Conservation (phyloP, 2,113 vertebrate species). For the Perca fluviatilis region DNA sequence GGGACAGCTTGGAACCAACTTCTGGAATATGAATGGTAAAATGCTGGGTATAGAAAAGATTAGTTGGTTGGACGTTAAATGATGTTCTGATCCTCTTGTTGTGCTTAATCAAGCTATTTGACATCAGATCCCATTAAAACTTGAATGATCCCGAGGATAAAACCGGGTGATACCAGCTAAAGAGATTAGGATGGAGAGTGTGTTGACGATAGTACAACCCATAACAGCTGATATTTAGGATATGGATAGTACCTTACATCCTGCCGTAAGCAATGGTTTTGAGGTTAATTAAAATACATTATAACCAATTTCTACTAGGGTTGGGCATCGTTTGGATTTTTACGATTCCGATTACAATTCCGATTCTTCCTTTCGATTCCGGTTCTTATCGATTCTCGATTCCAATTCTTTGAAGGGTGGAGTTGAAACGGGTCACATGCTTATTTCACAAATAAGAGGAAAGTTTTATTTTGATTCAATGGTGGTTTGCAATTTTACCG, state of each 20-base stretch:
- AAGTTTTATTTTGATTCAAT: too few relatives aligned
- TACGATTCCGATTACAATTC: too few relatives aligned
- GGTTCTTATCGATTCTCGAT: too few relatives aligned
- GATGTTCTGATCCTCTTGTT: conserved; percentile 5
- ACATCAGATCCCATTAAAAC: conserved; percentile 41
- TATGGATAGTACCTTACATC: neutral
- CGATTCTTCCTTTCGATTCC: too few relatives aligned
- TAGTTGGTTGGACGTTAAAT: neutral
- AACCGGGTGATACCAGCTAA: conserved; percentile 37
- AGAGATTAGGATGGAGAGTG: conserved; percentile 25
- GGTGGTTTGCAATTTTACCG: too few relatives aligned
- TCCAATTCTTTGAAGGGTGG: too few relatives aligned
- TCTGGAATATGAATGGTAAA: neutral
- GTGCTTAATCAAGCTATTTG: conserved; percentile 33
- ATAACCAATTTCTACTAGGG: neutral
- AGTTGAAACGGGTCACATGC: too few relatives aligned
- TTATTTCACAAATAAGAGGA: too few relatives aligned
- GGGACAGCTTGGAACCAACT: neutral
- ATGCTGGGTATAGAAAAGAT: neutral
- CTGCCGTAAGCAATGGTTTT: neutral
- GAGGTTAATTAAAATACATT: conserved; percentile 8
- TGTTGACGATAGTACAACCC: conserved; percentile 26
- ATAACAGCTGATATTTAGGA: conserved; percentile 1
- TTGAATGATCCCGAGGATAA: conserved; percentile 48
- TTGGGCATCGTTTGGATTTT: too few relatives aligned